Conservation (phyloP, 2,888 invertebrate genomes). For the Hemistola chrysoprasaria region DNA sequence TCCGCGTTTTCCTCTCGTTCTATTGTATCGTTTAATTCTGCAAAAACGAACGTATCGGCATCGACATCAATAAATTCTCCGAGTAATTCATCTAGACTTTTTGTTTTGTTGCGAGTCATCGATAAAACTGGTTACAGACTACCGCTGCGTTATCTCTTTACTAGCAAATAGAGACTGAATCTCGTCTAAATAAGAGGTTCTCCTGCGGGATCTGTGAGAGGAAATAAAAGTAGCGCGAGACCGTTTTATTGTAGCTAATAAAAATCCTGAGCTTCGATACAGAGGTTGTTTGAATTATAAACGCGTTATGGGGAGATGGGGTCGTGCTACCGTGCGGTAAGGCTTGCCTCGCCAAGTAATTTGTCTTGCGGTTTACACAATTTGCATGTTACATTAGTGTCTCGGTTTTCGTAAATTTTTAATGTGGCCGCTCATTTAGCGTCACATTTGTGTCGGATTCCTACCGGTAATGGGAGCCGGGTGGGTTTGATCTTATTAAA, state of each 20-base stretch:
- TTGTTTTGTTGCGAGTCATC: conserved; percentile 15
- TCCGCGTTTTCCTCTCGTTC: conserved; percentile 51
- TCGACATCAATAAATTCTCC: conserved; percentile 16
- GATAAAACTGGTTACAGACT: conserved; percentile 37
- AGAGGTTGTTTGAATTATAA: conserved; percentile 47
- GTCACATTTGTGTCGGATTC: conserved; percentile 20
- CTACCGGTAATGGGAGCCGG: conserved; percentile 9
- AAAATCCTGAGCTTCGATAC: conserved; percentile 48
- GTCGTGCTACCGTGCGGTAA: conserved; percentile 12
- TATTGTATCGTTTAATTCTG: conserved; percentile 34
- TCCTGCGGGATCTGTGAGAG: conserved; percentile 29
- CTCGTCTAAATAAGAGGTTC: conserved; percentile 40
- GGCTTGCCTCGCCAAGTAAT: conserved; percentile 42
- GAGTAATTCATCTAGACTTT: conserved; percentile 18
- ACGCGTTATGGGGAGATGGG: conserved; percentile 30
- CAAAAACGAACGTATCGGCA: conserved; percentile 22
- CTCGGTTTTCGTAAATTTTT: conserved; percentile 39
- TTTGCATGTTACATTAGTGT: conserved; percentile 48
- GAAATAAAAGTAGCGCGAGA: conserved; percentile 46
- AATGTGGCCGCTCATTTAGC: conserved; percentile 32
- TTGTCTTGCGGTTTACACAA: conserved; percentile 48
- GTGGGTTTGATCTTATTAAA: conserved; percentile 4
- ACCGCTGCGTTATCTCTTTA: conserved; percentile 40
- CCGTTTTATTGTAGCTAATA: conserved; percentile 52
- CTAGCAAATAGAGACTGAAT: conserved; percentile 48